Conservation (phyloP, 1,140 invertebrate species). For the Musca domestica region DNA sequence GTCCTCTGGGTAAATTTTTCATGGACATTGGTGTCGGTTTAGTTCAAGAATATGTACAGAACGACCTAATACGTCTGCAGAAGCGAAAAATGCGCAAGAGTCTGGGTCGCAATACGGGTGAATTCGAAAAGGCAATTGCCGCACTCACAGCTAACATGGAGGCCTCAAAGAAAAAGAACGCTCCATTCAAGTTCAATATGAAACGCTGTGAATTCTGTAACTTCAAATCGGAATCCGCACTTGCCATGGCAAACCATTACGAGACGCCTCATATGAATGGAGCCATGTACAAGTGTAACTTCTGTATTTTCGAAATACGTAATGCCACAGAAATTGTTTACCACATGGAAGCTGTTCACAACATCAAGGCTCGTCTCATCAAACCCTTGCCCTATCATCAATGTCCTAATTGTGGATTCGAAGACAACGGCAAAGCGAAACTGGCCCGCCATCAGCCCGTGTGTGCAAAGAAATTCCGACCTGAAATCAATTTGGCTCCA, state of each 20-base stretch:
- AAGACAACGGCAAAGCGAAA: slow-evolving; percentile 93
- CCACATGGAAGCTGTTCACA: slow-evolving; percentile 89
- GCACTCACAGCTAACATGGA: slow-evolving; percentile 80
- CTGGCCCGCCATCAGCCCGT: slow-evolving; percentile 83
- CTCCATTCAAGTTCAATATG: slow-evolving; percentile 74
- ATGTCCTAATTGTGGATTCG: slow-evolving; percentile 91
- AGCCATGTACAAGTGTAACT: slow-evolving; percentile 83
- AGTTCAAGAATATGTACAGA: slow-evolving; percentile 90
- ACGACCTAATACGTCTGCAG: slow-evolving; percentile 83
- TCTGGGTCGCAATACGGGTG: slow-evolving; percentile 62
- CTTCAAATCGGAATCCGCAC: slow-evolving; percentile 86
- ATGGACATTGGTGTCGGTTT: slow-evolving; percentile 88
- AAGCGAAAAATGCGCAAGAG: slow-evolving; percentile 72
- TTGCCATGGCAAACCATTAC: slow-evolving; percentile 86
- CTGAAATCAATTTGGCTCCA: slow-evolving; percentile 80
- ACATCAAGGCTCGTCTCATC: slow-evolving; percentile 76
- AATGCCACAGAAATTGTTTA: slow-evolving; percentile 84
- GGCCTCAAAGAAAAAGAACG: slow-evolving; percentile 85
- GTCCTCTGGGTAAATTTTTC: slow-evolving; percentile 87
- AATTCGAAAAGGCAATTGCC: slow-evolving; percentile 74
- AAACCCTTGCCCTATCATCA: slow-evolving; percentile 84
- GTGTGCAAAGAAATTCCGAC: slow-evolving; percentile 87
- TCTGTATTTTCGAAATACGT: slow-evolving; percentile 78
- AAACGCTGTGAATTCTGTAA: slow-evolving; percentile 88
- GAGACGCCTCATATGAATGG: slow-evolving; percentile 90